Evolutionary conservation across 2,888 invertebrate species (phyloP), one percentile per base, ranked within the genome.

Genomic region (Vanessa cardui): DNA sequence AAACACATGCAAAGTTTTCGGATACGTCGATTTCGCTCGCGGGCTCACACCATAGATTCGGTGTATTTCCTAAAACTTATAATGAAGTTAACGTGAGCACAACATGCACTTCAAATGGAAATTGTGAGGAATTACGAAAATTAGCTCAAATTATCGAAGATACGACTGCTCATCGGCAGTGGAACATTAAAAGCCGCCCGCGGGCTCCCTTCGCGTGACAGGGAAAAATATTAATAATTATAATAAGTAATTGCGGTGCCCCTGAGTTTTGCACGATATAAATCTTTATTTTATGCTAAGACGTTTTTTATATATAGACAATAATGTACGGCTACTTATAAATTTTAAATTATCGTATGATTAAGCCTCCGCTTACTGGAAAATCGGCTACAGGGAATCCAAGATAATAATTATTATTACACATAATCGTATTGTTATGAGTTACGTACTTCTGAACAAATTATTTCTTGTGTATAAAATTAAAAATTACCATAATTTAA

Each of bases 61-160:
- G 75, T 73, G 74, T 76, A 65, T 83, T 86, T 82, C 82, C 77
- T 78, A 88, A 86, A 85, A 79, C 78, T 78, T 73, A 84, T 85
- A 85, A 86, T 84, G 80, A 83, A 70, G 68, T 68, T 67, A 70
- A 83, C 79, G 77, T 79, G 83, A 81, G 76, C 84, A 80, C 71
- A 89, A 90, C 89, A 90, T 90, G 89, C 87, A 84, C 85, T 87
- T 89, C 78, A 77, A 80, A 78, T 77, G 81, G 74, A 88, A 89
- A 90, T 89, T 89, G 84, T 85, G 84, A 83, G 75, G 82, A 90
- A 91, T 90, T 90, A 88, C 84, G 83, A 80, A 89, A 92, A 92
- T 92, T 90, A 87, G 85, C 81, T 83, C 85, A 87, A 91, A 92
- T 92, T 92, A 92, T 91, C 89, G 83, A 77, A 76, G 79, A 81